phyloP scores from a whole-genome alignment of 37 sponge, comb jelly and placozoan genomes.

The Spongilla lacustris region DNA sequence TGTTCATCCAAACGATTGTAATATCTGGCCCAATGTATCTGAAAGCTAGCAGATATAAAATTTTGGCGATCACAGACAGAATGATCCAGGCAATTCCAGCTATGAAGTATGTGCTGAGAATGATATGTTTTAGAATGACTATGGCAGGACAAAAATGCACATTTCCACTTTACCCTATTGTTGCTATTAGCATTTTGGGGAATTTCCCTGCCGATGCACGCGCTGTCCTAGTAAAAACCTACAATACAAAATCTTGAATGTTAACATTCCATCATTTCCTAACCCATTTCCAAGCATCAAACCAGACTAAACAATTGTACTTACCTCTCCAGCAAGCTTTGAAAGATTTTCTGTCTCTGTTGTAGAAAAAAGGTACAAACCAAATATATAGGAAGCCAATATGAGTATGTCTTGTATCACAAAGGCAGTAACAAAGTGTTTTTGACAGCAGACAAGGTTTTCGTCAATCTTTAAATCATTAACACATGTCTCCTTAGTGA shows the following conservation, averaged over 20 bases:
- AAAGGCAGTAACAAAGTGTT: slow-evolving; percentile 34
- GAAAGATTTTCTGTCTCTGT: slow-evolving; percentile 66
- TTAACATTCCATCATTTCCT: too few species aligned
- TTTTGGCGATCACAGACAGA: slow-evolving; percentile 35
- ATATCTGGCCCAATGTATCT: not conserved
- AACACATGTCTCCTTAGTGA: not conserved
- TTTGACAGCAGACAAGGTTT: slow-evolving; percentile 8
- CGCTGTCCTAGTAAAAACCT: slow-evolving; percentile 26
- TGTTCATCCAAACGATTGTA: slow-evolving; percentile 27
- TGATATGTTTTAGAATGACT: not conserved
- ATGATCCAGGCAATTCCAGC: slow-evolving; percentile 41
- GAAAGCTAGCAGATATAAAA: slow-evolving; percentile 19
- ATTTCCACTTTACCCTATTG: not conserved
- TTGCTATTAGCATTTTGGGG: not conserved
- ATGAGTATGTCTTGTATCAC: slow-evolving; percentile 52
- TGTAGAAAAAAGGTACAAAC: slow-evolving; percentile 57
- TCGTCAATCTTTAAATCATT: not conserved
- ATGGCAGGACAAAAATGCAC: too few species aligned
- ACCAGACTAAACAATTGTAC: not conserved
- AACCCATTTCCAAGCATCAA: too few species aligned
- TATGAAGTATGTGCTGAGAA: slow-evolving; percentile 31
- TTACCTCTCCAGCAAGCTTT: slow-evolving; percentile 60
- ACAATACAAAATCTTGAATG: too few species aligned
- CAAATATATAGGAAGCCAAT: slow-evolving; percentile 55
- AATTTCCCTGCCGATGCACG: not conserved